Percentiles rank a stretch among this genome's conserved stretches.
These are phyloP conservation scores for Edolisoma coerulescens DNA, from an alignment of 2,113 vertebrate species.

Conservation along the genomic window DNA sequence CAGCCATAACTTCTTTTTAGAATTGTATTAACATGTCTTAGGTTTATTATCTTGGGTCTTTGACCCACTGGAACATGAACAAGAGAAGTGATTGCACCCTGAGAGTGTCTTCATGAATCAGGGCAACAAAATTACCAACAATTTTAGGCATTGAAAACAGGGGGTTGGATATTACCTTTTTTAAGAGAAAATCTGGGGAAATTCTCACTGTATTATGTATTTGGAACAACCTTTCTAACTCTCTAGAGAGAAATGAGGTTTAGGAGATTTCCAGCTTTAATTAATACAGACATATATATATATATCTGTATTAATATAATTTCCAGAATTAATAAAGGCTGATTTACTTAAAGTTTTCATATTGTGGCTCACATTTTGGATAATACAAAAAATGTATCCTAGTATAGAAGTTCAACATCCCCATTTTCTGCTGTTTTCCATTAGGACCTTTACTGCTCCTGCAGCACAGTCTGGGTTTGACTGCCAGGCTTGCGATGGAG, in stretches of 20 bases:
- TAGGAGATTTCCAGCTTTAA: background rate
- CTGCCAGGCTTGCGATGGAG: background rate
- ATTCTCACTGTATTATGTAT: background rate
- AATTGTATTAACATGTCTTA: background rate
- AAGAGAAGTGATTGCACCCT: background rate
- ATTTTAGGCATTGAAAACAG: background rate
- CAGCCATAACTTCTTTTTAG: background rate
- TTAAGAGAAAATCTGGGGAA: background rate
- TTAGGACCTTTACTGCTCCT: background rate
- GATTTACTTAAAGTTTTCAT: background rate
- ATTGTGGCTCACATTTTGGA: background rate
- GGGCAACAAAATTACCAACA: background rate
- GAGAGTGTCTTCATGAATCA: background rate
- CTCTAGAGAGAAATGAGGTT: background rate
- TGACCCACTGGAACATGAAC: background rate
- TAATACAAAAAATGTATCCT: background rate
- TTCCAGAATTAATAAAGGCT: background rate
- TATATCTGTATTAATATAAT: too few relatives aligned
- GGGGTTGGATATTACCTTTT: background rate
- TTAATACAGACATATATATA: too few relatives aligned
- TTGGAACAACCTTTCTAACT: background rate
- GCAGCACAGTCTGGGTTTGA: background rate
- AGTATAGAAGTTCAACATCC: background rate
- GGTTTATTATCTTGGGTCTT: background rate
- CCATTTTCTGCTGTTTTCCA: background rate